Conservation (phyloP, 1,140 invertebrate genomes). For the Neodiprion pinetum region DNA sequence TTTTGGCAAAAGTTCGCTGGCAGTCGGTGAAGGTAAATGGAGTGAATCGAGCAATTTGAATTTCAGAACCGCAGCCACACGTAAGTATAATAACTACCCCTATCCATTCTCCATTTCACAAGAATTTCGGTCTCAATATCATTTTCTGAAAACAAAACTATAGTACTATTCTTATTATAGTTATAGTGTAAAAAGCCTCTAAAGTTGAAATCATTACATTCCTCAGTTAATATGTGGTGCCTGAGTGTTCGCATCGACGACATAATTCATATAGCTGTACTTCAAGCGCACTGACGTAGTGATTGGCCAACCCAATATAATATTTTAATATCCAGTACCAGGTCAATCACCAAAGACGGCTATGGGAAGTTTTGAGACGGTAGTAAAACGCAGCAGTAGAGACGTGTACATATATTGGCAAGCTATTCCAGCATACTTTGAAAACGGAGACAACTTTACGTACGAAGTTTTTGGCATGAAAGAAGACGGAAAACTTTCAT, state of each 20-base stretch:
- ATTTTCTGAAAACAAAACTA: too few species aligned
- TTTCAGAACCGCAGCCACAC: conserved; percentile 61
- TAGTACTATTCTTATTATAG: background rate
- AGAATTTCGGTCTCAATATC: background rate
- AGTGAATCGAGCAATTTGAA: conserved; percentile 61
- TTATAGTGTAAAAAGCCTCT: background rate
- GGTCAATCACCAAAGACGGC: conserved; percentile 63
- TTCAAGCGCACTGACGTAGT: too few species aligned
- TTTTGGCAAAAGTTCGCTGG: conserved; percentile 56
- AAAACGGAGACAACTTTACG: conserved; percentile 58
- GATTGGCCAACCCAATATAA: conserved; percentile 20
- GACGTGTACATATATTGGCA: conserved; percentile 69
- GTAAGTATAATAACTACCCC: conserved; percentile 31
- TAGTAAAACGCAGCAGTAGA: conserved; percentile 39
- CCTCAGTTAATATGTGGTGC: too few species aligned
- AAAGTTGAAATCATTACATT: too few species aligned
- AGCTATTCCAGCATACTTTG: conserved; percentile 63
- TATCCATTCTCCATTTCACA: background rate
- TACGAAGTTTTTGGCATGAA: conserved; percentile 41
- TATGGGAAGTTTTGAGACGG: conserved; percentile 64
- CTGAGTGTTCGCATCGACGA: too few species aligned
- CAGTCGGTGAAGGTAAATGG: conserved; percentile 61
- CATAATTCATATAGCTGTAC: too few species aligned
- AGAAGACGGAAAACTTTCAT: conserved; percentile 19
- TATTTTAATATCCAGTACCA: conserved; percentile 48